Base-by-base conservation (phyloP, 2,888 invertebrate genomes). In the Mallateleia sp. region DNA sequence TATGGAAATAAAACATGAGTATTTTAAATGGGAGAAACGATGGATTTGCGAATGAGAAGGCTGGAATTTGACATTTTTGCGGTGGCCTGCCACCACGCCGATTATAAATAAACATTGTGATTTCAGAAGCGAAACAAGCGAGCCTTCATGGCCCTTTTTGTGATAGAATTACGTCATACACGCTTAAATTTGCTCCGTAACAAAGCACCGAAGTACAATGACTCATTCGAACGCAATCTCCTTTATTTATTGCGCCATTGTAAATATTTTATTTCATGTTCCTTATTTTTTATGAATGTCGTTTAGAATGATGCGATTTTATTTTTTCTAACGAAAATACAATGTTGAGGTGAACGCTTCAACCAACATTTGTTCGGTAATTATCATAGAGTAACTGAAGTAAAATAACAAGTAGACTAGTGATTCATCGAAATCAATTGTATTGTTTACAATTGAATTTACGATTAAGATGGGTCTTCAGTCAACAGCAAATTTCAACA, bases 141-240 rank as follows among this genome's bases (percentile, higher is more conserved):
- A 64, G 34, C n/a, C 28, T 28, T 4, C 28, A 34, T 32, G 56
- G 25, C 28, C n/a, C 50, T 80, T 75, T 75, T 75, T 80, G 80
- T 85, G 85, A 85, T 80, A 85, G 85, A 64, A 69, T 85, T 75
- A 69, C 62, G 60, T 85, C 85, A 28, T 85, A 74, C 75, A 85
- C 67, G 79, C 80, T 80, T 80, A 54, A 74, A 85, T 56, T 20
- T 77, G 69, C 69, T 80, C 71, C 50, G 58, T 80, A 80, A 74
- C 42, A 5, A 80, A 85, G 75, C 85, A 74, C 80, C 80, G 64
- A 85, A 85, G 85, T 85, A 85, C 80, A 85, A 85, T 80, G 75
- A 72, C 52, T 62, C 54, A 58, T 75, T 82, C 20, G 25, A 47
- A 69, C 1, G 62, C 47, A 20, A 71, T 9, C 11, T 56, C 11